Evolutionary conservation across 2,113 vertebrate genomes (phyloP).

Genomic region (Cynocephalus volans): DNA sequence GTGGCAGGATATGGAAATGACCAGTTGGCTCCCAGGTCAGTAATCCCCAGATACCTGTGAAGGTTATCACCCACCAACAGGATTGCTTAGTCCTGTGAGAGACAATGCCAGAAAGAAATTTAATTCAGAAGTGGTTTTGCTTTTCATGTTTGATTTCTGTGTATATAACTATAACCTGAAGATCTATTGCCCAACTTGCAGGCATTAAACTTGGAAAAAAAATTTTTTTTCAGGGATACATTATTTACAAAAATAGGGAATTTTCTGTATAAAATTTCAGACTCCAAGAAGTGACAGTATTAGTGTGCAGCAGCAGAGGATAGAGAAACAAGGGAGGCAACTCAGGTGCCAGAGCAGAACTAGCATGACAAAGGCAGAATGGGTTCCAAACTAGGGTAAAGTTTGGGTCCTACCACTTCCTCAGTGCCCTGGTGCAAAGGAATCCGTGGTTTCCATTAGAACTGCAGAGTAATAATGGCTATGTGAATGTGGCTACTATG

Average conservation of each 20-base stretch:
- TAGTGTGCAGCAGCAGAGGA: background rate
- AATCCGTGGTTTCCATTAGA: background rate
- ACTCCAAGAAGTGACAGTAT: background rate
- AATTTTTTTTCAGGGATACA: background rate
- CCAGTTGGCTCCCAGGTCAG: background rate
- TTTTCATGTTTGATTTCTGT: background rate
- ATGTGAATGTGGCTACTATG: background rate
- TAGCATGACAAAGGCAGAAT: background rate
- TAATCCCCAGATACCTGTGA: background rate
- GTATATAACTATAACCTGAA: background rate
- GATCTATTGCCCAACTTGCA: background rate
- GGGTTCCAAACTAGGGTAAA: background rate
- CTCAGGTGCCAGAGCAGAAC: background rate
- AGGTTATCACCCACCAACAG: background rate
- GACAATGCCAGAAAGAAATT: background rate
- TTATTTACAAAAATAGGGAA: background rate
- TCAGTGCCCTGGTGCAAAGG: background rate
- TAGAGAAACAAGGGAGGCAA: background rate
- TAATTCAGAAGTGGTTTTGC: background rate
- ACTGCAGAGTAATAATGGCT: background rate
- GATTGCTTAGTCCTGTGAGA: background rate
- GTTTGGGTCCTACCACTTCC: background rate
- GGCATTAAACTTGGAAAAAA: background rate
- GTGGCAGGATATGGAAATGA: background rate
- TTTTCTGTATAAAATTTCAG: background rate